These are phyloP conservation scores for Eutrigla gurnardus DNA, from an alignment of 2,797 vertebrate genomes.

Conservation along the genomic window DNA sequence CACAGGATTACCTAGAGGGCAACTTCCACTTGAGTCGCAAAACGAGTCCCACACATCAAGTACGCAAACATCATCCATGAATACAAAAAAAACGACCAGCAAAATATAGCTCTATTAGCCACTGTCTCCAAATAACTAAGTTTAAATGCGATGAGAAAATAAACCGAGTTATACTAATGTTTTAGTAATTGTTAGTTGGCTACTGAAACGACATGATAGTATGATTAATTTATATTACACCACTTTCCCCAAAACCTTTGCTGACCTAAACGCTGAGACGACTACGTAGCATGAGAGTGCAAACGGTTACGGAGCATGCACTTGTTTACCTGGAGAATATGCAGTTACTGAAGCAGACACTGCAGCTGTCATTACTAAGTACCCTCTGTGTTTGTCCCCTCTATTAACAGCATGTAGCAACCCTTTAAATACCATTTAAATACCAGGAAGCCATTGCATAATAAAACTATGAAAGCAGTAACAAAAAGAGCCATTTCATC, in stretches of 20 bases:
- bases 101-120: constrained; percentile 67
- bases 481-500: constrained; percentile 47
- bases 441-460: constrained; percentile 64
- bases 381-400: constrained; percentile 29
- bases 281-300: constrained; percentile 61
- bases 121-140: constrained; percentile 68
- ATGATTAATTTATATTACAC: constrained; percentile 77
- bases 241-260: constrained; percentile 54
- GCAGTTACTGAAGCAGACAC: constrained; percentile 52
- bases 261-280: constrained; percentile 51
- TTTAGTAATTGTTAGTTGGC: constrained; percentile 81
- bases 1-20: constrained; percentile 62
- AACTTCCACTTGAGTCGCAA: constrained; percentile 61
- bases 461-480: constrained; percentile 55
- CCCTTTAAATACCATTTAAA: constrained; percentile 71
- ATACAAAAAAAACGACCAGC: constrained; percentile 67
- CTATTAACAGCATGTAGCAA: constrained; percentile 44
- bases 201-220: constrained; percentile 73
- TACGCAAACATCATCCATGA: constrained; percentile 67
- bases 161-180: constrained; percentile 67
- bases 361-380: constrained; percentile 34
- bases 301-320: constrained; percentile 68
- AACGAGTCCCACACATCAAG: constrained; percentile 62
- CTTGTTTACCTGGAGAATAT: constrained; percentile 58
- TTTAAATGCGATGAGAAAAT: constrained; percentile 65